These are phyloP conservation scores for Sitobion miscanthi DNA, from an alignment of 1,140 invertebrate species.

Conservation along the genomic window DNA sequence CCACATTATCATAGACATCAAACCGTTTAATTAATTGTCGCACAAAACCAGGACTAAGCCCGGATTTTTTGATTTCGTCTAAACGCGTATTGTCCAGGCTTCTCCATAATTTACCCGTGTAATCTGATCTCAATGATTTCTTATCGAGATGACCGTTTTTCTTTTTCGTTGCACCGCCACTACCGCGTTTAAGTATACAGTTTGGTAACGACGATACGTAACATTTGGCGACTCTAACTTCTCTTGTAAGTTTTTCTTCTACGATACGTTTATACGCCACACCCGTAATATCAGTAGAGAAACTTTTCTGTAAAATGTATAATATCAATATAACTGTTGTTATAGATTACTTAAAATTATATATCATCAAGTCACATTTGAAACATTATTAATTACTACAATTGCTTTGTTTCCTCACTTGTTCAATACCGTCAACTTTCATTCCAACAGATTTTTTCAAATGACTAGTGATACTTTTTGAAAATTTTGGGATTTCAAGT, in stretches of 20 bases:
- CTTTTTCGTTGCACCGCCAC: not conserved
- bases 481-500: not conserved
- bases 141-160: not conserved
- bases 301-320: not conserved
- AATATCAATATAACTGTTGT: not conserved
- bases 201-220: not conserved
- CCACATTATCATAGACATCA: not conserved
- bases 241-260: not conserved
- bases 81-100: too few species aligned
- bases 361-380: not conserved
- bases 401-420: not conserved
- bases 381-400: too few species aligned
- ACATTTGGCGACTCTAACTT: slow-evolving; percentile 16
- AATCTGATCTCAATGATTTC: not conserved
- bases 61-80: too few species aligned
- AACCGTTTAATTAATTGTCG: not conserved
- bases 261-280: not conserved
- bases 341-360: not conserved
- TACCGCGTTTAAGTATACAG: too few species aligned
- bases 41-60: not conserved
- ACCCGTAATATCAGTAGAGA: not conserved
- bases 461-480: not conserved
- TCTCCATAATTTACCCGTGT: not conserved
- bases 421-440: not conserved
- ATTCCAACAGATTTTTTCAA: not conserved